Percentiles rank a stretch among this genome's conserved stretches.
These are phyloP conservation scores for Heliconius hortense DNA, from an alignment of 2,888 invertebrate species.

Conservation along the genomic window DNA sequence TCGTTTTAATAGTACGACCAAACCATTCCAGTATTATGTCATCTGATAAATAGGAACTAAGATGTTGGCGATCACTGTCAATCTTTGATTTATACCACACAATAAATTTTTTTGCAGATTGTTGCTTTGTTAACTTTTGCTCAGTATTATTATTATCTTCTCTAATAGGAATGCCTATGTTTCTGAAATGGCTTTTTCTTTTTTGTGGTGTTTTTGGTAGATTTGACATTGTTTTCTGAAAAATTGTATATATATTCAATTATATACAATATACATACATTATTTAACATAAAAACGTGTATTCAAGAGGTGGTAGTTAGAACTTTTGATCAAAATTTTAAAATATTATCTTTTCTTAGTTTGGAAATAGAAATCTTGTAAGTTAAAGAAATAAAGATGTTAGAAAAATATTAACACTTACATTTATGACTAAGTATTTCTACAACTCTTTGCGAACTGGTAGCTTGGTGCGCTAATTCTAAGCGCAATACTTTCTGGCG, in stretches of 20 bases:
- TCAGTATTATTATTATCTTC: conserved; percentile 57
- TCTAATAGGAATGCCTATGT: conserved; percentile 41
- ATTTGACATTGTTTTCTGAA: conserved; percentile 57
- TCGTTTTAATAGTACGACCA: conserved; percentile 82
- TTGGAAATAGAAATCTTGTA: too few species aligned
- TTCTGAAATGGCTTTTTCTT: conserved; percentile 45
- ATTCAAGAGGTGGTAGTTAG: too few species aligned
- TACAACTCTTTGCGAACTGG: conserved; percentile 67
- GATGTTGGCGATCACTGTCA: conserved; percentile 74
- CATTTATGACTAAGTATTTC: conserved; percentile 66
- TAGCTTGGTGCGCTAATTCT: conserved; percentile 64
- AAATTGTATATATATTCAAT: conserved; percentile 3
- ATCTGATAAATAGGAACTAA: conserved; percentile 75
- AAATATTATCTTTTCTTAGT: too few species aligned
- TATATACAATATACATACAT: too few species aligned
- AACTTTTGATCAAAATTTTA: too few species aligned
- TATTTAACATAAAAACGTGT: too few species aligned
- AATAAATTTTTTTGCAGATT: conserved; percentile 69
- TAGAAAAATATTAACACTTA: conserved; percentile 46
- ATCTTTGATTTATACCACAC: conserved; percentile 75
- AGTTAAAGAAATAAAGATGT: background rate
- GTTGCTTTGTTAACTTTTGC: conserved; percentile 47
- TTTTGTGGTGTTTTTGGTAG: conserved; percentile 53
- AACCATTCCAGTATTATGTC: conserved; percentile 84
- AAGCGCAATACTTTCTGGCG: conserved; percentile 60